Evolutionary conservation across 2,888 invertebrate species (phyloP).

Genomic region (Orchesella flavescens): DNA sequence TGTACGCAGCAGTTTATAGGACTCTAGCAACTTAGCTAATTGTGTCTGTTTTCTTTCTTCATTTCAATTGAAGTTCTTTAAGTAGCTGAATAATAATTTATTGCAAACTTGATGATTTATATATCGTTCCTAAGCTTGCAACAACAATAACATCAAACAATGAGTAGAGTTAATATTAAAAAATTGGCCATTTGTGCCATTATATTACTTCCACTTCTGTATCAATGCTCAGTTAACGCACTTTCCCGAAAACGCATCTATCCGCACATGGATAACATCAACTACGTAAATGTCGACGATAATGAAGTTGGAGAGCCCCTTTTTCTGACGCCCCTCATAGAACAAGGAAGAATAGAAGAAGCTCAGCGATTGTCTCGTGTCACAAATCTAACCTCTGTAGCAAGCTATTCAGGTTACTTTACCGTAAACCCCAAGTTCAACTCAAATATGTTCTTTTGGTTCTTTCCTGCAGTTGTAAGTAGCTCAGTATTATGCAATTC

Average conservation of each 20-base stretch:
- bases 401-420: slow-evolving; percentile 69
- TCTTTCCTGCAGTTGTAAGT: slow-evolving; percentile 70
- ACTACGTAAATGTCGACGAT: neutral
- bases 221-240: slow-evolving; percentile 24
- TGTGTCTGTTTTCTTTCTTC: too few relatives aligned
- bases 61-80: too few relatives aligned
- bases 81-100: too few relatives aligned
- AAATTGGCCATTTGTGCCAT: neutral
- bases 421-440: slow-evolving; percentile 69
- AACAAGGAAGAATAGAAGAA: slow-evolving; percentile 81
- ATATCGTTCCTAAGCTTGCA: too few relatives aligned
- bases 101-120: too few relatives aligned
- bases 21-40: too few relatives aligned
- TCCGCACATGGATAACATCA: slow-evolving; percentile 28
- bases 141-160: neutral
- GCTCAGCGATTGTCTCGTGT: slow-evolving; percentile 75
- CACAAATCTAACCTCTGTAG: slow-evolving; percentile 67
- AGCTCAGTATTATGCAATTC: neutral
- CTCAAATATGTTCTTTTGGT: slow-evolving; percentile 72
- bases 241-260: slow-evolving; percentile 50
- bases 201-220: neutral
- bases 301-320: slow-evolving; percentile 74
- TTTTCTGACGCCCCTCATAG: slow-evolving; percentile 84
- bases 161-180: neutral
- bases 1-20: too few relatives aligned